Conservation (phyloP, 2,797 vertebrate species). For the Pseudomugil tenellus region DNA sequence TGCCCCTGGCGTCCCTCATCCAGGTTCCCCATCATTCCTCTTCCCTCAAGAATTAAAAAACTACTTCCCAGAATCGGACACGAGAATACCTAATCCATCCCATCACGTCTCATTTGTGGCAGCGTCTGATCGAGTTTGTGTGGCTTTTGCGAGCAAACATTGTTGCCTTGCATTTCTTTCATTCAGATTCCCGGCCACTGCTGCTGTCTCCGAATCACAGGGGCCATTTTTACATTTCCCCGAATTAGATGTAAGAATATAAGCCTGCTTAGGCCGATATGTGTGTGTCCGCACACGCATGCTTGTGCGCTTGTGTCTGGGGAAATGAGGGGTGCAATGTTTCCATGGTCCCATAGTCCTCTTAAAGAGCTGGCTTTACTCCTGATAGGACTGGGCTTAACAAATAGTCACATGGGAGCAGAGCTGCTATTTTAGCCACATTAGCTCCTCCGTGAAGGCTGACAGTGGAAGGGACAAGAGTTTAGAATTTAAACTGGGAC, state of each 20-base stretch:
- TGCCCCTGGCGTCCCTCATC: slow-evolving; percentile 44
- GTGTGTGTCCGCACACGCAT: slow-evolving; percentile 13
- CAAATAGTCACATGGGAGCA: slow-evolving; percentile 84
- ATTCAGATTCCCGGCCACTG: slow-evolving; percentile 61
- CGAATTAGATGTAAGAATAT: slow-evolving; percentile 79
- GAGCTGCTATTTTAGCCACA: slow-evolving; percentile 77
- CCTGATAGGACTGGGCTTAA: slow-evolving; percentile 83
- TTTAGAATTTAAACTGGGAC: slow-evolving; percentile 64
- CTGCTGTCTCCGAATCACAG: slow-evolving; percentile 72
- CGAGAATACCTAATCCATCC: slow-evolving; percentile 44
- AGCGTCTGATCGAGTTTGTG: slow-evolving; percentile 11
- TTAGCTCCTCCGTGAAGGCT: slow-evolving; percentile 51
- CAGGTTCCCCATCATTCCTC: slow-evolving; percentile 63
- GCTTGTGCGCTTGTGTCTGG: slow-evolving; percentile 27
- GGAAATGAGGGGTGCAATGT: slow-evolving; percentile 63
- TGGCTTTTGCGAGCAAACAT: slow-evolving; percentile 27
- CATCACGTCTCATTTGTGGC: slow-evolving; percentile 30
- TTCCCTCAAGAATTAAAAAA: slow-evolving; percentile 79
- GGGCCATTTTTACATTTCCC: slow-evolving; percentile 85
- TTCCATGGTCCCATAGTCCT: slow-evolving; percentile 67
- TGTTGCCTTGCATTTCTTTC: slow-evolving; percentile 53
- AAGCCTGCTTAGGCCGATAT: slow-evolving; percentile 33
- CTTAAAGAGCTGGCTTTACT: slow-evolving; percentile 81
- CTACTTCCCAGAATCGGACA: slow-evolving; percentile 81
- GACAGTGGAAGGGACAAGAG: slow-evolving; percentile 57